Percentiles rank a stretch among this genome's conserved stretches.
Conservation (phyloP, 2,888 invertebrate species). For the Tridacna gigas region DNA sequence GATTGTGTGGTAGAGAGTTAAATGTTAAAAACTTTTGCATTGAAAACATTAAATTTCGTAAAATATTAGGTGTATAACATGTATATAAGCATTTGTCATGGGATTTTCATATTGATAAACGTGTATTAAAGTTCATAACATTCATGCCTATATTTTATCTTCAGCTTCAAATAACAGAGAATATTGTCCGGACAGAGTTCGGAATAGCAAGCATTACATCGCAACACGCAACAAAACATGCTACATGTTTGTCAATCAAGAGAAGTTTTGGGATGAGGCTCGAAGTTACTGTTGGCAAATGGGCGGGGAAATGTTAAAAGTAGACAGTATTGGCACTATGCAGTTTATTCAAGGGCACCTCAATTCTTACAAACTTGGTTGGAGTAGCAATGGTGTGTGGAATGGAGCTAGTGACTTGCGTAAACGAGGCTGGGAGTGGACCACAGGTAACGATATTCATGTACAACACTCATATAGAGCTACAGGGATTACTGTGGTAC, state of each 20-base stretch:
- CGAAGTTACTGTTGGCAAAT: conserved; percentile 71
- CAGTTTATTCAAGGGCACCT: conserved; percentile 68
- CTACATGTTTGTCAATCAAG: conserved; percentile 75
- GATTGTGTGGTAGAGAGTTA: too few relatives aligned
- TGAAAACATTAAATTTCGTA: too few relatives aligned
- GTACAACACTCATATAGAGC: background rate
- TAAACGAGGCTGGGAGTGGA: conserved; percentile 76
- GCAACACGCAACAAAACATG: conserved; percentile 67
- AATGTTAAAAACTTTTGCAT: too few relatives aligned
- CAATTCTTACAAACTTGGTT: conserved; percentile 71
- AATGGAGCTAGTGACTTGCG: conserved; percentile 73
- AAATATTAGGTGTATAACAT: too few relatives aligned
- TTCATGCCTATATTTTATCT: background rate
- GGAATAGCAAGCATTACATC: conserved; percentile 48
- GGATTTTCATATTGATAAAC: too few relatives aligned
- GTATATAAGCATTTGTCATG: too few relatives aligned
- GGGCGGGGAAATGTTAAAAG: conserved; percentile 76
- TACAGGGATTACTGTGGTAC: background rate
- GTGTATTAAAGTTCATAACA: too few relatives aligned
- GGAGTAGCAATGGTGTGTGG: conserved; percentile 78
- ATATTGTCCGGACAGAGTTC: conserved; percentile 64
- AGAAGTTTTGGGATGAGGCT: conserved; percentile 77
- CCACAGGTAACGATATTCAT: conserved; percentile 68
- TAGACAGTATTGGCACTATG: conserved; percentile 72
- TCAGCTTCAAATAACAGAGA: conserved; percentile 13